Evolutionary conservation across 1,140 invertebrate species (phyloP).

Genomic region (Apis dorsata): DNA sequence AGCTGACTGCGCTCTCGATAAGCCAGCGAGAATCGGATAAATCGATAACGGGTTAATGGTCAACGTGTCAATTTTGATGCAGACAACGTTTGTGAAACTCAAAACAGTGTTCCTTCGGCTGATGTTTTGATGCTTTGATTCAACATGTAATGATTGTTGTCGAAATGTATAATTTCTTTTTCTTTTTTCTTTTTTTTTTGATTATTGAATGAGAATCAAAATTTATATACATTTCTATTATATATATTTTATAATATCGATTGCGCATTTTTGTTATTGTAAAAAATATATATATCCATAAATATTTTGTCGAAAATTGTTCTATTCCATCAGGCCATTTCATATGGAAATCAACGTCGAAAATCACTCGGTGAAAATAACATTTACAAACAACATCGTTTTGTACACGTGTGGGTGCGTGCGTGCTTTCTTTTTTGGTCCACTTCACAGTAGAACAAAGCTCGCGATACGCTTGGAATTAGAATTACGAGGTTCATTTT

Average conservation of each 20-base stretch:
- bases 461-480: background rate
- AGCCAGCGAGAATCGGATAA: background rate
- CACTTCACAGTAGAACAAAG: background rate
- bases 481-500: conserved; percentile 21
- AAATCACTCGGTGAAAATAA: conserved; percentile 29
- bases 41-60: conserved; percentile 22
- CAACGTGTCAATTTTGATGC: background rate
- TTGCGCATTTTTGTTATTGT: no score
- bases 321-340: background rate
- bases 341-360: background rate
- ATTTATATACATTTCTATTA: no score
- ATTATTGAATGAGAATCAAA: no score
- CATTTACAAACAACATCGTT: background rate
- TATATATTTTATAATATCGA: no score
- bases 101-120: no score
- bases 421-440: background rate
- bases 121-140: no score
- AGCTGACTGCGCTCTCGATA: conserved; percentile 32
- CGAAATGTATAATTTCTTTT: no score
- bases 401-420: no score
- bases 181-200: no score
- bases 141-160: no score
- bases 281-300: background rate
- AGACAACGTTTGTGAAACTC: background rate
- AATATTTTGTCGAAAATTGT: background rate